phyloP scores from a whole-genome alignment of 2,113 vertebrate species.

The Cyprinus carpio region DNA sequence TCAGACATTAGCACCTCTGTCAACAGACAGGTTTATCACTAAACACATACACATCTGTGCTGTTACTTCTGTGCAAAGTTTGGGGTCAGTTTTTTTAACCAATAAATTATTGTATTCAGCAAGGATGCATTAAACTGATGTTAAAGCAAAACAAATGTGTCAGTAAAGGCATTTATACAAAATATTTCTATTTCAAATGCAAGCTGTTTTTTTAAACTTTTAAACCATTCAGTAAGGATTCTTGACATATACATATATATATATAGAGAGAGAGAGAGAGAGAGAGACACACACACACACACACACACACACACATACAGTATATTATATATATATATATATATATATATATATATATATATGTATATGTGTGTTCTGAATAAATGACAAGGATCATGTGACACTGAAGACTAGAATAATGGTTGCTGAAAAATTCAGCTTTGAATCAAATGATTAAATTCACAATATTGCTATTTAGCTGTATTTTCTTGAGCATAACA shows the following conservation, averaged over 20 bases:
- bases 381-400: neutral
- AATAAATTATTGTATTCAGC: neutral
- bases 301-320: too few relatives aligned
- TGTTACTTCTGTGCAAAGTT: constrained; percentile 26
- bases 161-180: neutral
- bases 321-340: too few relatives aligned
- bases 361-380: too few relatives aligned
- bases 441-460: neutral
- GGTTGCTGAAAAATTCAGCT: too few relatives aligned
- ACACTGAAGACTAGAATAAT: neutral
- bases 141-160: neutral
- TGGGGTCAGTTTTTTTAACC: neutral
- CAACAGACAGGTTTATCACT: constrained; percentile 46
- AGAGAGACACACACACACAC: too few relatives aligned
- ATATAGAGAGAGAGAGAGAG: too few relatives aligned
- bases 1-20: constrained; percentile 50
- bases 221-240: neutral
- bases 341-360: too few relatives aligned
- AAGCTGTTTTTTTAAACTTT: neutral
- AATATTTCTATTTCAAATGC: neutral
- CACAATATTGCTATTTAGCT: neutral
- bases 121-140: neutral
- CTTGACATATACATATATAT: too few relatives aligned
- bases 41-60: constrained; percentile 36
- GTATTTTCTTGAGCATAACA: neutral